Conservation (phyloP, 2,113 vertebrate species). For the Coptodon bakossiorum region DNA sequence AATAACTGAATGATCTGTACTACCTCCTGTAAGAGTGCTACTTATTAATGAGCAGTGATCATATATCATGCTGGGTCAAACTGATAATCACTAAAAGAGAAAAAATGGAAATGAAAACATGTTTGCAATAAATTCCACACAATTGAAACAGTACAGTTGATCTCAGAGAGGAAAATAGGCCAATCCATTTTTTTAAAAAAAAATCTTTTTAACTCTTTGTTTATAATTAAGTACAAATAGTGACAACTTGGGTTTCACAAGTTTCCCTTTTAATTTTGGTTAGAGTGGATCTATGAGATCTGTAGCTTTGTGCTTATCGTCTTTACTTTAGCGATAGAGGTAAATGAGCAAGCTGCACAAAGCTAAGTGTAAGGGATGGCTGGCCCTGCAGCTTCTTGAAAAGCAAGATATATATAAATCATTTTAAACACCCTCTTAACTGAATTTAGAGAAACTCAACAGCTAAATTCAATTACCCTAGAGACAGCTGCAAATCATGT, state of each 20-base stretch:
- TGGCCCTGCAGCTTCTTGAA: not conserved
- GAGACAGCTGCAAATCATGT: not conserved
- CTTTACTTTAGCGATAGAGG: not conserved
- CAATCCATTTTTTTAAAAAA: not conserved
- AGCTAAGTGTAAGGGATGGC: not conserved
- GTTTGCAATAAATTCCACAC: not conserved
- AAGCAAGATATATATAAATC: not conserved
- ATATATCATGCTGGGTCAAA: not conserved
- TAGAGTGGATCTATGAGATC: not conserved
- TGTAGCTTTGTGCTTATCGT: not conserved
- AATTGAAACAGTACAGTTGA: not conserved
- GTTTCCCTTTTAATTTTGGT: not conserved
- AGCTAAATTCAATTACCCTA: not conserved
- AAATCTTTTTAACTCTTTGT: not conserved
- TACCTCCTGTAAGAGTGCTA: not conserved
- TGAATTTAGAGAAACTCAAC: not conserved
- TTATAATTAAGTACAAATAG: not conserved
- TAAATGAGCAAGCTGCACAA: not conserved
- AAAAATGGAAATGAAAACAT: not conserved
- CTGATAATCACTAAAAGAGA: not conserved
- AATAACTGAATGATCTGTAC: not conserved
- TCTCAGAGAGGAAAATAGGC: not conserved
- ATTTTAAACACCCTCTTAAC: not conserved
- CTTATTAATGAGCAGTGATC: not conserved
- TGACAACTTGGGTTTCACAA: not conserved